A percentile compares a stretch with the other conserved stretches of the same genome.
Evolutionary conservation across 2,113 vertebrate genomes (phyloP).

Genomic region (Pelvicachromis taeniatus): DNA sequence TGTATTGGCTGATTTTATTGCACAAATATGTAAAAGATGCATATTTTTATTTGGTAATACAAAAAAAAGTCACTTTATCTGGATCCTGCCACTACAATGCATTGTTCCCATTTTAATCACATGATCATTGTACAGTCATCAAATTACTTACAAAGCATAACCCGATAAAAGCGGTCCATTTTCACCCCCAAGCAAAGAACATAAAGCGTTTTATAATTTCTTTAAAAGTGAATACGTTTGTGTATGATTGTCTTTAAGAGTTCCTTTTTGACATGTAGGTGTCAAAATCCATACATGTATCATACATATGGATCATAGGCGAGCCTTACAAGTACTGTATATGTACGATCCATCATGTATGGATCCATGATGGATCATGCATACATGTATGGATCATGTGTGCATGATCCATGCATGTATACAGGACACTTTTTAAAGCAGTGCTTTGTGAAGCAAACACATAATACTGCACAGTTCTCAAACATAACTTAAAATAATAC

Average conservation of each 20-base stretch:
- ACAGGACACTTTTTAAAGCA: slow-evolving; percentile 4
- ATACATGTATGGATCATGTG: neutral
- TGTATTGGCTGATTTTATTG: slow-evolving; percentile 42
- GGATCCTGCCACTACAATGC: neutral
- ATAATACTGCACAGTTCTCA: slow-evolving; percentile 54
- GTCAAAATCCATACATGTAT: neutral
- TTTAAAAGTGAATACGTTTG: slow-evolving; percentile 14
- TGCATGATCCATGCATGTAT: too few relatives aligned
- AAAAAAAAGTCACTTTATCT: neutral
- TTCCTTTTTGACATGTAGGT: neutral
- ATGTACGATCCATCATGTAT: neutral
- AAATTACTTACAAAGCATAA: neutral
- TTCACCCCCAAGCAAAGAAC: neutral
- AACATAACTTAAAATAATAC: slow-evolving; percentile 55
- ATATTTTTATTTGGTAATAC: neutral
- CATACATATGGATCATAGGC: neutral
- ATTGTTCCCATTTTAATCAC: neutral
- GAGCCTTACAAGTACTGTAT: neutral
- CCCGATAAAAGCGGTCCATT: neutral
- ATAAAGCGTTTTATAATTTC: slow-evolving; percentile 41
- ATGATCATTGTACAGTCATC: neutral
- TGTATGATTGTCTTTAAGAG: slow-evolving; percentile 50
- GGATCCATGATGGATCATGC: neutral
- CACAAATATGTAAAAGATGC: slow-evolving; percentile 34
- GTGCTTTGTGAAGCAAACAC: slow-evolving; percentile 18